A percentile compares a stretch with the other conserved stretches of the same genome.
Conservation (phyloP, 2,113 vertebrate species). For the Phrynocephalus versicolor region DNA sequence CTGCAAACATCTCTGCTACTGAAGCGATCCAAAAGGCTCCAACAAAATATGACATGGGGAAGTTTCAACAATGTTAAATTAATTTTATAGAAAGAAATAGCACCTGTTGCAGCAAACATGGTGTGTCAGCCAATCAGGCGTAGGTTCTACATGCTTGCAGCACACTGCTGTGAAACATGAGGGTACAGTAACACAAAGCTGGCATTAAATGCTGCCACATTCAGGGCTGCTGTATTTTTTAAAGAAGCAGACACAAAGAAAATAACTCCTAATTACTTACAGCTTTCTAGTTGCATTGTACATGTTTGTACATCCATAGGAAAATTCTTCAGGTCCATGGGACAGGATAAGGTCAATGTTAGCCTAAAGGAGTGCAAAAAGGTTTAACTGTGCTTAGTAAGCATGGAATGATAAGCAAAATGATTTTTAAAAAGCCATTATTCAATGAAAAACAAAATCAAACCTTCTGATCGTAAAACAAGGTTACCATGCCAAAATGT, state of each 20-base stretch:
- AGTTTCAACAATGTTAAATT: background rate
- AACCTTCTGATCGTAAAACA: background rate
- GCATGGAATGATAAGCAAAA: background rate
- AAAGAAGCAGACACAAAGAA: background rate
- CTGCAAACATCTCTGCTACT: background rate
- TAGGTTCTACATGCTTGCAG: background rate
- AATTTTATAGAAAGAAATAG: background rate
- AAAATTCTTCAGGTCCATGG: slow-evolving; percentile 99
- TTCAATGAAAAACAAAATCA: background rate
- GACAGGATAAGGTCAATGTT: slow-evolving; percentile 96
- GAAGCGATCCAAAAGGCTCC: background rate
- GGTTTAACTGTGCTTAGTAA: slow-evolving; percentile 31
- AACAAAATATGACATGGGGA: background rate
- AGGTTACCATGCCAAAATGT: background rate
- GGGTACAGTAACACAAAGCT: background rate
- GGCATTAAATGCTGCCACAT: background rate
- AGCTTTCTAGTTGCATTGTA: slow-evolving; percentile 98
- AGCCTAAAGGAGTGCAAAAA: slow-evolving; percentile 74
- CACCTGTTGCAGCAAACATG: background rate
- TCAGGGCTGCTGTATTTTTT: slow-evolving; percentile 1
- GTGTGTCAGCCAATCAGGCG: background rate
- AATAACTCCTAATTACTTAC: slow-evolving; percentile 75
- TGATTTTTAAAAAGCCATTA: background rate
- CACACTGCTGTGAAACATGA: background rate
- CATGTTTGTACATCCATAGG: slow-evolving; percentile 99